These are phyloP conservation scores for Leuctra nigra DNA, from an alignment of 2,888 invertebrate genomes.

Conservation along the genomic window DNA sequence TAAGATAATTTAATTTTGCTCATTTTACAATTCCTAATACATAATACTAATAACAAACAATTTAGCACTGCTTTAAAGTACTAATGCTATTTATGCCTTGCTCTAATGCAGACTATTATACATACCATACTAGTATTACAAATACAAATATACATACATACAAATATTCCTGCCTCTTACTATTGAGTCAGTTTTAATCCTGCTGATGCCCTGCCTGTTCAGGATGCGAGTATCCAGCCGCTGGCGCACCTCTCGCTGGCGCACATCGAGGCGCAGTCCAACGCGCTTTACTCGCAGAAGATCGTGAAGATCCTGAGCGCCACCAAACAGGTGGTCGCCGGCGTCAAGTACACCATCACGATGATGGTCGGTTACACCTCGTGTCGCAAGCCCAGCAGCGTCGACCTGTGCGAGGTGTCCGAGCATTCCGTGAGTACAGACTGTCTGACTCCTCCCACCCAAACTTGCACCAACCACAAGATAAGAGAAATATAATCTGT, in stretches of 20 bases:
- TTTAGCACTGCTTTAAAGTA: too few relatives aligned
- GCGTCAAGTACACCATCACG: conserved; percentile 49
- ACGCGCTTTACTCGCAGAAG: conserved; percentile 33
- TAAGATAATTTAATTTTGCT: too few relatives aligned
- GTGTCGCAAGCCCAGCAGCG: conserved; percentile 41
- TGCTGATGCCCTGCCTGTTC: too few relatives aligned
- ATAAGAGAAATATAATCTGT: background rate
- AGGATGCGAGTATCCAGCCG: conserved; percentile 30
- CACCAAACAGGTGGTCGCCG: conserved; percentile 43
- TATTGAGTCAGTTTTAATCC: too few relatives aligned
- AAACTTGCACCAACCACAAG: background rate
- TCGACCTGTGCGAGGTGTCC: conserved; percentile 30
- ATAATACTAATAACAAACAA: too few relatives aligned
- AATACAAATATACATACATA: too few relatives aligned
- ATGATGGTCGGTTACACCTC: conserved; percentile 51
- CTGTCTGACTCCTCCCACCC: background rate
- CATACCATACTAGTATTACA: too few relatives aligned
- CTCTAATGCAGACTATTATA: too few relatives aligned
- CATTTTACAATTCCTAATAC: too few relatives aligned
- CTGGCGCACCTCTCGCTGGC: conserved; percentile 31
- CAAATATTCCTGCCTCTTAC: too few relatives aligned
- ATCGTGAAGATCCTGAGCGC: conserved; percentile 31
- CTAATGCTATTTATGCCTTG: too few relatives aligned
- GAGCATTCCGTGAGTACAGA: conserved; percentile 19
- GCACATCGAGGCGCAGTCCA: conserved; percentile 32